A percentile compares a stretch with the other conserved stretches of the same genome.
Evolutionary conservation across 2,113 vertebrate species (phyloP).

Genomic region (Cololabis saira): DNA sequence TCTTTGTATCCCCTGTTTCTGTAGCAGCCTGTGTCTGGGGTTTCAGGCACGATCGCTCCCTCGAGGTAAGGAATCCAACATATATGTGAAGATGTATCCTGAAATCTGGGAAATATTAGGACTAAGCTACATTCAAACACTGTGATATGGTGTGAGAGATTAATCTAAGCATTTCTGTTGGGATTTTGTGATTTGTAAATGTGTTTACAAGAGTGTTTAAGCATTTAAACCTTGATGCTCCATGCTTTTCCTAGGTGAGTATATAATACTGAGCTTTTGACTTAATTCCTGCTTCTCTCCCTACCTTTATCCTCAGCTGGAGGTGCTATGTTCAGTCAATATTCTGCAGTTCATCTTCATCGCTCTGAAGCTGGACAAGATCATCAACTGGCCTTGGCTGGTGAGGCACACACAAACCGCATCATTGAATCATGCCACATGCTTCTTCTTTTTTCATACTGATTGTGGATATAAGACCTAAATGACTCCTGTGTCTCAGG

Average conservation of each 20-base stretch:
- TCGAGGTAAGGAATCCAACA: conserved; percentile 85
- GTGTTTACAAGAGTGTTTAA: too few relatives aligned
- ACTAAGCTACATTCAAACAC: too few relatives aligned
- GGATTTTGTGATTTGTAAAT: too few relatives aligned
- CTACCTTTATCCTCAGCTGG: conserved; percentile 84
- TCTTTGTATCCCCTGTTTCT: conserved; percentile 97
- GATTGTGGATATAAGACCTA: too few relatives aligned
- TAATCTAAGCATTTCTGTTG: too few relatives aligned
- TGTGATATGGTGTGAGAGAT: too few relatives aligned
- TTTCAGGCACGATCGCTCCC: conserved; percentile 95
- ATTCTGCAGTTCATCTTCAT: conserved; percentile 99
- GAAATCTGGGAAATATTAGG: too few relatives aligned
- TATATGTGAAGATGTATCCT: too few relatives aligned
- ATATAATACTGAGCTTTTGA: not conserved
- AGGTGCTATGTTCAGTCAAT: conserved; percentile 98
- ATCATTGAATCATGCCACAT: not conserved
- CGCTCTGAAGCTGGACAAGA: conserved; percentile 92
- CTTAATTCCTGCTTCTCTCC: not conserved
- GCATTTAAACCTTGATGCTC: too few relatives aligned
- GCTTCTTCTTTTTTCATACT: not conserved
- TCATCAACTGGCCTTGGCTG: conserved; percentile 99
- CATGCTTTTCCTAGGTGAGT: too few relatives aligned
- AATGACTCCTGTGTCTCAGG: too few relatives aligned
- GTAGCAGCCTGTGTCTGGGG: conserved; percentile 99
- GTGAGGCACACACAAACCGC: conserved; percentile 74